Base-by-base conservation (phyloP, 2,888 invertebrate species). In the Aleiodes leptofemur region DNA sequence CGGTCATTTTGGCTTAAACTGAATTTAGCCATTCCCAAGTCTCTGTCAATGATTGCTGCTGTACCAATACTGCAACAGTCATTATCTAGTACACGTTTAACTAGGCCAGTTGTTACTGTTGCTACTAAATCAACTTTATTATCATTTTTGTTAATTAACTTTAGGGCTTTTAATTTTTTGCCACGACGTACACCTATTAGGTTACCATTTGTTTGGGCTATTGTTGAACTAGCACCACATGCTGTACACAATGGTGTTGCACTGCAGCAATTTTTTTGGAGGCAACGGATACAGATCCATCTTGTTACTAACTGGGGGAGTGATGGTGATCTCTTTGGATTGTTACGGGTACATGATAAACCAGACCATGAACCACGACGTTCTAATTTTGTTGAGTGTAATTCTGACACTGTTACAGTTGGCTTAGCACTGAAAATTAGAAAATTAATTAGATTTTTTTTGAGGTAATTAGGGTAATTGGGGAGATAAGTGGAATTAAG, bases 201-300 rank as follows among this genome's bases (percentile, higher is more conserved):
- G 66, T 84, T 85, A 34, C 84, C 86, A 76, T 87, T 85, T 23
- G 83, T 85, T 75, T 86, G 83, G 5, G 85, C 84, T 80, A 87
- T 86, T n/a, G 84, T 84, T 23, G 86, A 87, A 82, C 85, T 87
- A 0, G 94, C 92, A 82, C 95, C 92, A 82, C 96, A 96, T 5
- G 95, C 94, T 82, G 94, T 94, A 88, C 96, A 96, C 80, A 93
- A 91, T 0, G 92, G 91, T 73, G 92, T 91, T 23, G 92, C 91
- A 8, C 92, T 92, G 81, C 86, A 87, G 79, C 92, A 92, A 90
- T 96, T 96, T 79, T 94, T 92, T 72, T 95, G 89, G 1, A 96
- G 94, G 86, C 96, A 96, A 82, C 94, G 92, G 81, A 92, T 92
- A 85, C 95, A 95, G 9, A 93, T 92, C 95, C 95, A 95, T 81